Evolutionary conservation across 2,113 vertebrate species (phyloP), one percentile per base, ranked within the genome.

Genomic region (Dissostichus mawsoni): DNA sequence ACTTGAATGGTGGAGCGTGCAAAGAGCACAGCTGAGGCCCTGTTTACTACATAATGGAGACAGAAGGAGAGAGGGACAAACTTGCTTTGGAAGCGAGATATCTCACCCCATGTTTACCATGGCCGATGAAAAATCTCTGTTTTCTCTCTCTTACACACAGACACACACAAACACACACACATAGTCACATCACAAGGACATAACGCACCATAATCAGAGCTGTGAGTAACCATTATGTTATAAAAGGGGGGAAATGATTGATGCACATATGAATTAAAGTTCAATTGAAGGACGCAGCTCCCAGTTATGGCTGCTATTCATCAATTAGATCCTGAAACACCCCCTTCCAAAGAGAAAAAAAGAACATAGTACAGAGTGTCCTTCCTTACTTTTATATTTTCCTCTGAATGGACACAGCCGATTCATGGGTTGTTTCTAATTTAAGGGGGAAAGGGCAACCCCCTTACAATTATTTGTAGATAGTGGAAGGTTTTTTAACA

Each of bases 231-330:
- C 88, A 91, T 91, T 90, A 91, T 88, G 80, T 86, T 91, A 76
- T 76, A 78, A 89, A 89, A 81, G 66, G 25, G 76, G 67, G 59
- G 9, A 89, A 90, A 91, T 93, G 94, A 95, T 93, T 92, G 94
- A 95, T 94, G 90, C 85, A 84, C 63, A 85, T 87, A 78, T 84
- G 73, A 92, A 94, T 94, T 91, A 93, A 94, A 93, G 91, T 91
- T 90, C 92, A 93, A 91, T 88, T 89, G 91, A 94, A 97, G 93
- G 93, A 93, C 93, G 55, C 62, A 81, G 89, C 79, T 85, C 84
- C 69, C 52, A 68, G 87, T 90, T 87, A 89, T 88, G 77, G 83
- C 86, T 78, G 90, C 87, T 84, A 94, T 95, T 92, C 91, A 94
- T 95, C 93, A 95, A 90, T 92, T 92, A 92, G 75, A 88, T 82